phyloP scores from a whole-genome alignment of 2,113 vertebrate species.

The Peucedramus taeniatus region DNA sequence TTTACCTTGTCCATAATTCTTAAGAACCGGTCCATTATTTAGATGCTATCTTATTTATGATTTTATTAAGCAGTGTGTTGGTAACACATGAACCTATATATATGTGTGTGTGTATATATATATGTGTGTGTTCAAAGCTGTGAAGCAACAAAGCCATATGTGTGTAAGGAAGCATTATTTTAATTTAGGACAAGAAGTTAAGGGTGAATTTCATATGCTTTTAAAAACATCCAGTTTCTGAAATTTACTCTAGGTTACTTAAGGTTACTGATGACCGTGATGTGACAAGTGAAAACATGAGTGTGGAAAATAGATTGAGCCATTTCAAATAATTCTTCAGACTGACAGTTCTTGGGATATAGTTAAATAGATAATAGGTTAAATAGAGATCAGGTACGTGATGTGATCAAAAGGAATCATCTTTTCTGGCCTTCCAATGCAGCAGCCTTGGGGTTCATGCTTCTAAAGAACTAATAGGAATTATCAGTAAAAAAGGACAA shows the following conservation, averaged over 20 bases:
- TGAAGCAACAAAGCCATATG: no score
- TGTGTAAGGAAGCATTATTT: neutral
- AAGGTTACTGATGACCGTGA: neutral
- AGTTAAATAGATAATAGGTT: neutral
- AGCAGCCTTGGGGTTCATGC: neutral
- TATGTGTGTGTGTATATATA: accelerated
- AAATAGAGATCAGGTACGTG: neutral
- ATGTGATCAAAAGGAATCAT: neutral
- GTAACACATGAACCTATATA: neutral
- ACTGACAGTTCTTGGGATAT: neutral
- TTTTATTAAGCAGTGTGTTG: neutral
- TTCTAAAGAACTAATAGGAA: neutral
- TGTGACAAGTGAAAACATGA: neutral
- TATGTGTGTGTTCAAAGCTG: neutral
- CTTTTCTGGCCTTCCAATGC: neutral
- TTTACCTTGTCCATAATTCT: neutral
- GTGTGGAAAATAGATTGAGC: neutral
- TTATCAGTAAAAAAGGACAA: neutral
- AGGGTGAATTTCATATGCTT: neutral
- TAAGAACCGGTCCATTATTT: neutral
- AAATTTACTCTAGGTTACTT: neutral
- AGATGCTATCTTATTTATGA: neutral
- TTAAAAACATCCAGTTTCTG: neutral
- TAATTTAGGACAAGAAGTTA: neutral
- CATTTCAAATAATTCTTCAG: neutral